Percentiles rank a stretch among this genome's conserved stretches.
Conservation (phyloP, 23 tunicate species). For the Styela plicata region DNA sequence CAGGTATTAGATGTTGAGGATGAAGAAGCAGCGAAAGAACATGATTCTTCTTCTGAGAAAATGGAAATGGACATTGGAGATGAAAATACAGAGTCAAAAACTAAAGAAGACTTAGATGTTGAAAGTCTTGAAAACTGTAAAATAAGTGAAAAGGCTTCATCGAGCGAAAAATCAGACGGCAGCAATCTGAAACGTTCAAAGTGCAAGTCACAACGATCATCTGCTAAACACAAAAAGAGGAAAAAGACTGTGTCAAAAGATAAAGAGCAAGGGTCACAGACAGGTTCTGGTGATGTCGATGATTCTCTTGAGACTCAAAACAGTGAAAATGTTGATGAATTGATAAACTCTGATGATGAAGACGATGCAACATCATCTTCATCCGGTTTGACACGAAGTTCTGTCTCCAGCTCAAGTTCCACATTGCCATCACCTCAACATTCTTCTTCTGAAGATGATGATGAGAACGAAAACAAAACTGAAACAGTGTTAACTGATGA, state of each 20-base stretch:
- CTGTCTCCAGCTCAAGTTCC: not conserved
- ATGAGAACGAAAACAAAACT: not conserved
- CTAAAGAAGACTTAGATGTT: not conserved
- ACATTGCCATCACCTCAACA: not conserved
- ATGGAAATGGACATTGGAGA: not conserved
- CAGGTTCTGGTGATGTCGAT: not conserved
- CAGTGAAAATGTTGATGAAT: not conserved
- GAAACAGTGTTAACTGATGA: constrained; percentile 28
- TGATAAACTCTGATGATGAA: not conserved
- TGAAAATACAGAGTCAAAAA: not conserved
- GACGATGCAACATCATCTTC: not conserved
- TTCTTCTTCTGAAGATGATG: not conserved
- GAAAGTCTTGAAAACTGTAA: not conserved
- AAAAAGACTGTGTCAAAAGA: not conserved
- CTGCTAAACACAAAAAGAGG: not conserved
- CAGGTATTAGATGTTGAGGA: not conserved
- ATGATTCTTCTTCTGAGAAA: not conserved
- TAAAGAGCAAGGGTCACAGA: not conserved
- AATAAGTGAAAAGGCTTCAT: not conserved
- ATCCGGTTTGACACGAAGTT: not conserved
- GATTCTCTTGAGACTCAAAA: not conserved
- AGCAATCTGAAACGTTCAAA: not conserved
- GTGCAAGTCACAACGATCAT: not conserved
- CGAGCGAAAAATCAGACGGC: not conserved
- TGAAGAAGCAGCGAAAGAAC: not conserved